Evolutionary conservation across 2,888 invertebrate genomes (phyloP), one percentile per base, ranked within the genome.

Genomic region (Dolichomitus sp.): DNA sequence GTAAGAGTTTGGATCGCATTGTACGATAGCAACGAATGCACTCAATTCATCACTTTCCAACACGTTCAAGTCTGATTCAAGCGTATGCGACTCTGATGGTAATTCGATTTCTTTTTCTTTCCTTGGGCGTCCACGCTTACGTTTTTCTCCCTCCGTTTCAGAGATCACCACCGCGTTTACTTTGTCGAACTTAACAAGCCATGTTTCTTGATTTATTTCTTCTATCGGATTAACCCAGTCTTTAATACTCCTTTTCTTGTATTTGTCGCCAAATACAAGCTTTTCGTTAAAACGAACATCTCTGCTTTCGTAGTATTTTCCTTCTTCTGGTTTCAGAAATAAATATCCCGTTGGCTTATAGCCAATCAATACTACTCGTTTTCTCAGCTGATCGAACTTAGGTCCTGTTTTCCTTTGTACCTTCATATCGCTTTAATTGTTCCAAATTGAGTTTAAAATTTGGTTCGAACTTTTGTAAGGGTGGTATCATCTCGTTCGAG

Each of bases 251-350:
- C 63, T 48, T 61, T 77, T 76, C 9, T 57, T 59, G 50, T 86
- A 86, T 68, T 57, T 57, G 70, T 87, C 81, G n/a, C 80, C 83
- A 68, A 83, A 87, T 4, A 85, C 84, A 23, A 85, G 66, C 82
- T 83, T 87, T 54, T 87, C 87, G 63, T 83, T 82, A 57, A 86
- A 86, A 9, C 82, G 76, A 23, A 80, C 83, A 70, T 87, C 69
- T 83, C 86, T 77, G 19, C 81, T 75, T 30, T 85, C 85, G 65
- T 82, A 84, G 40, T 61, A 61, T 69, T 86, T 84, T 2, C 70
- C 76, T 54, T 75, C 66, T 72, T 73, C 80, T 9, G 85, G 86
- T 40, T 79, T 76, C 19, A 83, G 70, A 0, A 87, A 37, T 9
- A 77, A 33, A 59, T 82, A 87, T 12, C 87, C 87, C 2, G 80